A percentile compares a stretch with the other conserved stretches of the same genome.
Evolutionary conservation across 2,113 vertebrate genomes (phyloP).

Genomic region (Urocitellus parryii): DNA sequence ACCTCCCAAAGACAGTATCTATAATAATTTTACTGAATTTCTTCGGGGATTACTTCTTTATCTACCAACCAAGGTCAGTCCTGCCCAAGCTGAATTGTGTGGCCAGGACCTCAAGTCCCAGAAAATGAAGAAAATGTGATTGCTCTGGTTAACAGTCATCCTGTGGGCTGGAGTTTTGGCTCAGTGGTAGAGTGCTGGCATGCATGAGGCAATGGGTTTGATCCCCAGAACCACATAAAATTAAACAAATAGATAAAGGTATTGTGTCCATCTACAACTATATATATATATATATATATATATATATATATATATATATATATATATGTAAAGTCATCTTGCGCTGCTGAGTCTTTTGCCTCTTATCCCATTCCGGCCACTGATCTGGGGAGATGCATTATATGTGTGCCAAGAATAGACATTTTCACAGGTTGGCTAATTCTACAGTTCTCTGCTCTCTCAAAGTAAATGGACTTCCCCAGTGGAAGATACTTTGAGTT

Average conservation of each 20-base stretch:
- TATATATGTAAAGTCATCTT: background rate
- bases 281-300: no score
- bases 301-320: no score
- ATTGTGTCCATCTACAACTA: no score
- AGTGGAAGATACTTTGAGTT: background rate
- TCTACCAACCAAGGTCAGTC: background rate
- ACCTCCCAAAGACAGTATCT: background rate
- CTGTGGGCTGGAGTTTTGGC: no score
- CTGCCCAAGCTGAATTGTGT: background rate
- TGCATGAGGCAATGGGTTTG: no score
- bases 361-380: background rate
- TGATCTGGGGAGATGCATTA: background rate
- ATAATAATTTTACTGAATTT: background rate
- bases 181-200: no score
- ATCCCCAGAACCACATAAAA: no score
- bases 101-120: background rate
- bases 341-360: background rate
- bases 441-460: background rate
- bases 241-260: no score
- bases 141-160: background rate
- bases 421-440: background rate
- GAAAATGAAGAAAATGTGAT: background rate
- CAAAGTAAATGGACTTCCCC: background rate
- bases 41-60: background rate
- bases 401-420: background rate